phyloP scores from a whole-genome alignment of 2,888 invertebrate species.

The Tipula helvola region DNA sequence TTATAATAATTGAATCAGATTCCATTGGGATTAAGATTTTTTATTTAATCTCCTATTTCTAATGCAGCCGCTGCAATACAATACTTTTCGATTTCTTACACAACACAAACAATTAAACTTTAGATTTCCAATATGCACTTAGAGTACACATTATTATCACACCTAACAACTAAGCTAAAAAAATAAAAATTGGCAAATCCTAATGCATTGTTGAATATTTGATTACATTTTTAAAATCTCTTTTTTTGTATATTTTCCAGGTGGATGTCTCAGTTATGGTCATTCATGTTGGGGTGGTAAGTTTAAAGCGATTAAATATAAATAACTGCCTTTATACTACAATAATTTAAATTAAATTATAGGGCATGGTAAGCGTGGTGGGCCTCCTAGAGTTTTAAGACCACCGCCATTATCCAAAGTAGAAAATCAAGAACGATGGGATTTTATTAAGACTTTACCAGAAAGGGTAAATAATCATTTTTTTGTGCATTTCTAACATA shows the following conservation, averaged over 20 bases:
- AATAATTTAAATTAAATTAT: neutral
- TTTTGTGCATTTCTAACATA: neutral
- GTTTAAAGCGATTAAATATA: neutral
- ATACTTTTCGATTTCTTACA: neutral
- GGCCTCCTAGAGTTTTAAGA: neutral
- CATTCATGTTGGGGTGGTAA: constrained; percentile 11
- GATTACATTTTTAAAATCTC: neutral
- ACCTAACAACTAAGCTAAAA: neutral
- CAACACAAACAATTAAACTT: neutral
- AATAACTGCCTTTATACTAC: neutral
- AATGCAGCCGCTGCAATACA: too few species aligned
- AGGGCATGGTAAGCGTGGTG: constrained; percentile 4
- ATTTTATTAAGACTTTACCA: neutral
- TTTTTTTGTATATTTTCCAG: neutral
- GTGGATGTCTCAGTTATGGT: constrained; percentile 9
- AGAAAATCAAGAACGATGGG: neutral
- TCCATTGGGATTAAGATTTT: neutral
- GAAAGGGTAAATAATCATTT: neutral
- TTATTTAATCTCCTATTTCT: neutral
- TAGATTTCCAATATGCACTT: neutral
- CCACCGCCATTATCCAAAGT: neutral
- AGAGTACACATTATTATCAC: neutral
- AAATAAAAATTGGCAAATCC: neutral
- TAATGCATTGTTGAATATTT: neutral
- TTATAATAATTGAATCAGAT: neutral